phyloP scores from a whole-genome alignment of 2,113 vertebrate species.

The Brienomyrus longianalis region DNA sequence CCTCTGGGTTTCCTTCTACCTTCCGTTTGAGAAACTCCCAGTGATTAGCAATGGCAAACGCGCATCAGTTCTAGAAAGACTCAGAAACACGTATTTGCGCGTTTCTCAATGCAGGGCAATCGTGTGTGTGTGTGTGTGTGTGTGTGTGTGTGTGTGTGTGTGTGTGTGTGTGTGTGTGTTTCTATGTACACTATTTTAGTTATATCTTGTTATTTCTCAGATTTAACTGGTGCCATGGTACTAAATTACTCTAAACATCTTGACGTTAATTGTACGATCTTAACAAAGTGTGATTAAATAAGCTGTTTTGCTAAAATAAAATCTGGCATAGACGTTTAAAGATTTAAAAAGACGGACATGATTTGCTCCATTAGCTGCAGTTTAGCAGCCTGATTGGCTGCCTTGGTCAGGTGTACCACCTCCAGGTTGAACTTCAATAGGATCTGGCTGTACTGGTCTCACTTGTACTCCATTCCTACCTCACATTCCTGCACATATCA shows the following conservation, averaged over 20 bases:
- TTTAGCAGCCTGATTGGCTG: neutral
- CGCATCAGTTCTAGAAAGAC: neutral
- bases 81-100: neutral
- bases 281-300: neutral
- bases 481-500: conserved; percentile 45
- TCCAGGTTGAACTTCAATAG: neutral
- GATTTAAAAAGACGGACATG: neutral
- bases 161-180: too few species aligned
- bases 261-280: neutral
- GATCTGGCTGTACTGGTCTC: conserved; percentile 60
- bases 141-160: too few species aligned
- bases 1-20: neutral
- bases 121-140: too few species aligned
- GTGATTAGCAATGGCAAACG: too few species aligned
- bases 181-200: neutral
- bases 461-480: conserved; percentile 44
- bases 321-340: neutral
- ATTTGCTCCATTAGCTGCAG: neutral
- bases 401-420: neutral
- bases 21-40: neutral
- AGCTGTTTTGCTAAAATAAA: neutral
- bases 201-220: neutral
- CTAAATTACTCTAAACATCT: neutral
- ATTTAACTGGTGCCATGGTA: neutral
- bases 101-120: neutral